Conservation (phyloP, 2,888 invertebrate species). For the Drosophila putrida region DNA sequence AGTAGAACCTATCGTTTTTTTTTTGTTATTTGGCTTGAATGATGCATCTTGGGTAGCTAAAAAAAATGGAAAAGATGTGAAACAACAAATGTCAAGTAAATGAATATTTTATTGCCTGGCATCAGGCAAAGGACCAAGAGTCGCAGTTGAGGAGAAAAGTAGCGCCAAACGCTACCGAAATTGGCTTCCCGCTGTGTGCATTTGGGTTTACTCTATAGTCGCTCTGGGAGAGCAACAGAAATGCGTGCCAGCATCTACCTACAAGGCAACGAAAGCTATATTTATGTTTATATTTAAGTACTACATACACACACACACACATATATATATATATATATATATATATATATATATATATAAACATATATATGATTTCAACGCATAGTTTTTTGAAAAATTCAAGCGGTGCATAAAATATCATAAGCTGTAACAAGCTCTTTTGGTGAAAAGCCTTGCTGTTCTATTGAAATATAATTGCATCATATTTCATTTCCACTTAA, state of each 20-base stretch:
- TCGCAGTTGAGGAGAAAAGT: background rate
- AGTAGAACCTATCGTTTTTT: background rate
- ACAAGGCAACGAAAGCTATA: conserved; percentile 15
- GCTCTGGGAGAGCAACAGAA: conserved; percentile 51
- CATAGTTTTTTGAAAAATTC: background rate
- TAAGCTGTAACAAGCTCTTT: background rate
- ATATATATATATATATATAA: background rate
- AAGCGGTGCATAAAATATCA: background rate
- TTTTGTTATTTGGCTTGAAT: conserved; percentile 40
- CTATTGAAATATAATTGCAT: background rate
- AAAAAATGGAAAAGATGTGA: conserved; percentile 1
- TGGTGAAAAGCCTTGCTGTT: background rate
- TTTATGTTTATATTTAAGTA: background rate
- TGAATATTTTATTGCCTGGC: conserved; percentile 73
- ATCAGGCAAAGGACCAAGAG: conserved; percentile 14
- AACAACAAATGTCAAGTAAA: conserved; percentile 65
- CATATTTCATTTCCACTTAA: background rate
- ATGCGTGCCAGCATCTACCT: conserved; percentile 43
- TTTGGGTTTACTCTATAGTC: conserved; percentile 46
- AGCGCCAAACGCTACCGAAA: conserved; percentile 37
- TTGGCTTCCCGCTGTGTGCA: conserved; percentile 72
- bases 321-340: background rate
- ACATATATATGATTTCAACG: conserved; percentile 9
- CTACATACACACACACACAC: background rate
- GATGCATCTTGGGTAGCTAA: conserved; percentile 62